Conservation (phyloP, 2,888 invertebrate genomes). For the Apamea monoglypha region DNA sequence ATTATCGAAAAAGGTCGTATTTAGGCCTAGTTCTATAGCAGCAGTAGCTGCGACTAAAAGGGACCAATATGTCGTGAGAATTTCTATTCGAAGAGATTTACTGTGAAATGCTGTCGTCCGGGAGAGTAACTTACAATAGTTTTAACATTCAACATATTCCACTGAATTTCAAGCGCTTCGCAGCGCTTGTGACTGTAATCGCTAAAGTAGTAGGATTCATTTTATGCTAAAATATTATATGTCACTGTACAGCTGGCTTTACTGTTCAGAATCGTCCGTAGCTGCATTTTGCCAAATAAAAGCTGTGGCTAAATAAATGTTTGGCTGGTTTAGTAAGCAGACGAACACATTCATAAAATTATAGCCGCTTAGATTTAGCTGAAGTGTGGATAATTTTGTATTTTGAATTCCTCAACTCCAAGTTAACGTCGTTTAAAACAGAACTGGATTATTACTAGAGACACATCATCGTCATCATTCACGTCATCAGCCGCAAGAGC, state of each 20-base stretch:
- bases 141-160: constrained; percentile 44
- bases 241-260: constrained; percentile 26
- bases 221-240: constrained; percentile 17
- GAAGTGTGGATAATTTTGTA: not conserved
- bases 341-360: not conserved
- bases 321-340: not conserved
- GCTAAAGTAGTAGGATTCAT: constrained; percentile 18
- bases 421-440: not conserved
- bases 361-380: not conserved
- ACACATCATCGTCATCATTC: not conserved
- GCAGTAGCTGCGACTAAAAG: not conserved
- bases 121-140: constrained; percentile 1
- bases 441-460: not conserved
- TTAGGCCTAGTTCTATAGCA: not conserved
- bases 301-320: not conserved
- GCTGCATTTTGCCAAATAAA: constrained; percentile 9
- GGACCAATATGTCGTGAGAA: not conserved
- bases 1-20: not conserved
- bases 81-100: constrained; percentile 9
- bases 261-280: not conserved
- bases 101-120: no score
- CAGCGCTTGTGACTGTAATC: constrained; percentile 31
- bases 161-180: constrained; percentile 13
- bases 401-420: not conserved
- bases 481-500: not conserved